Evolutionary conservation across 2,113 vertebrate genomes (phyloP), one percentile per base, ranked within the genome.

Genomic region (Gallinago media): DNA sequence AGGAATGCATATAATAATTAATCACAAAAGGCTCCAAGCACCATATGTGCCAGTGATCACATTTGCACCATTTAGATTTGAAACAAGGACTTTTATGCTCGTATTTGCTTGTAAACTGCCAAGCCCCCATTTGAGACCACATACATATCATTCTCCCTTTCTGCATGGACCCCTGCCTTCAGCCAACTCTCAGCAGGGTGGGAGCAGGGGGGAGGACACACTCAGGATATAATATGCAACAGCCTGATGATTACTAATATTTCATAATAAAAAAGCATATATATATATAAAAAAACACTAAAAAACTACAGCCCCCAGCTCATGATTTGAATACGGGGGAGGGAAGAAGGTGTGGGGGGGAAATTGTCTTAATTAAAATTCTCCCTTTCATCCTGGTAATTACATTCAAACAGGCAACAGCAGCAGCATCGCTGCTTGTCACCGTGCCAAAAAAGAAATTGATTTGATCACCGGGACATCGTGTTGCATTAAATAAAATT

Each of bases 311-410:
- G 91, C 95, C 96, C 70, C 49, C 66, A 94, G 96, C 95, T 94
- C 73, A 54, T 47, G 44, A 94, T 95, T 92, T 94, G 92, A 96
- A 94, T 93, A 92, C 96, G 42, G 76, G 77, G 95, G 91, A 96
- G 94, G 77, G 95, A 88, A 76, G 82, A 94, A 97, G 94, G 88
- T 95, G 87, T 86, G 86, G 1, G 78, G 94, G 97, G 87, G 76
- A 97, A 98, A 98, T 97, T 97, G 97, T 98, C 98, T 98, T 98
- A 98, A 98, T 98, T 98, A 98, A 98, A 98, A 98, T 98, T 98
- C 98, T 97, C 94, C 87, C 98, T 98, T 98, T 98, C 97, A 98
- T 98, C 97, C 96, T 94, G 85, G 96, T 98, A 98, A 98, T 98
- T 98, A 98, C 97, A 97, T 97, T 97, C 97, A 97, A 98, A 97